Evolutionary conservation across 2,888 invertebrate species (phyloP), one percentile per base, ranked within the genome.

Genomic region (Nomada ferruginata): DNA sequence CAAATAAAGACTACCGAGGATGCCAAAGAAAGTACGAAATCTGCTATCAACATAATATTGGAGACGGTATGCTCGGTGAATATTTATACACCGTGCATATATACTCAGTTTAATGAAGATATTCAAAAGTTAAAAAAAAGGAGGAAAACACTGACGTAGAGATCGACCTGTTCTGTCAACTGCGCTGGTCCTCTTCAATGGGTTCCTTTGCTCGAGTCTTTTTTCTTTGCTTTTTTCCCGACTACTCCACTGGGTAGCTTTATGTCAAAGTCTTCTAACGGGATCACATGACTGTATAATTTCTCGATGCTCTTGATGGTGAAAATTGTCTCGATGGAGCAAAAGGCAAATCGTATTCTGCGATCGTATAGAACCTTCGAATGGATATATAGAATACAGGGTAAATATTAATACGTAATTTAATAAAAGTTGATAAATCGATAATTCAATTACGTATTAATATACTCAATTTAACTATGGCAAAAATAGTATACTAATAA

Each of bases 31-130:
- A 36, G 36, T 7, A 7, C 1, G 5, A 7, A 36, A 36, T 36
- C 7, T 36, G 36, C 36, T 36, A 7, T 5, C 36, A 36, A 36
- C 36, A 7, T 36, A 36, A 36, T 5, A 36, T 36, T 7, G 36
- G 7, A 36, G 7, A 5, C 36, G 0, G 5, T 50, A 70, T 78
- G 36, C 20, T 20, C 10, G 23, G 42, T 57, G 65, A 65, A 66
- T 79, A 76, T 79, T 71, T 71, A 76, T 44, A n/a, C 55, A 20
- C 7, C 29, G 36, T 29, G 55, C 44, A 29, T 20, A 11, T 23
- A 53, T 64, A 44, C 52, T 53, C 23, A 26, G 18, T 59, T 20
- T 23, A 15, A 59, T 55, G 11, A 79, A 65, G 60, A 59, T 47
- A n/a, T 53, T 23, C 15, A 15, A 1, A 29, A 23, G 36, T 68